Evolutionary conservation across 2,888 invertebrate genomes (phyloP), one percentile per base, ranked within the genome.

Genomic region (Atherix ibis): DNA sequence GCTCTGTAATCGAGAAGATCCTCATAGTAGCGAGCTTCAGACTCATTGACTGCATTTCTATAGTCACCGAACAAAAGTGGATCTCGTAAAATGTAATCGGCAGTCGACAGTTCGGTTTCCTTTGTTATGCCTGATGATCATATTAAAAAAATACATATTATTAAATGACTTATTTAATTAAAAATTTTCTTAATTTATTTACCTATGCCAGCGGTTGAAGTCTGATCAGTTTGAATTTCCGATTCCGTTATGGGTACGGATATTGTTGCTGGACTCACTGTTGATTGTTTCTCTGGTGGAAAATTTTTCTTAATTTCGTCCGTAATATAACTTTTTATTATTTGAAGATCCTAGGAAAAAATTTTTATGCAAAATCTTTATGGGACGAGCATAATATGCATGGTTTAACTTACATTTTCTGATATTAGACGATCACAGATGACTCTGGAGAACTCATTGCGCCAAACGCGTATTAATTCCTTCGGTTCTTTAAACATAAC

Each of bases 1-100:
- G 88, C 85, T 47, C 87, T 81, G 51, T 87, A 92, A 54, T 92
- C 89, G 5, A 88, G 63, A 10, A 92, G 63, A 53, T 92, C 91
- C 52, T 92, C 91, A 49, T 92, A 92, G 45, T 74, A 73, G 36
- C 91, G 65, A 0, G 73, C 65, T 45, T 85, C 85, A 0, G 73
- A 73, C 49, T 85, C 83, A 42, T 81, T 80, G 18, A 81, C 63
- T 0, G 88, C 82, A 49, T 88, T 89, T 28, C 88, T 68, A 49
- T 81, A 91, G 52, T 92, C 91, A 0, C 91, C 91, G 52, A 79
- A 92, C 1, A 92, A 64, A 31, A 88, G 50, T 0, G 92, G 92
- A 58, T 91, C 79, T 10, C 83, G 66, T 46, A 85, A 63, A 0
- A 71, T 73, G 51, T 81, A 84, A 28, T 83, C 79, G 42, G 65